Base-by-base conservation (phyloP, 2,888 invertebrate species). In the Scaptomyza polygonia region DNA sequence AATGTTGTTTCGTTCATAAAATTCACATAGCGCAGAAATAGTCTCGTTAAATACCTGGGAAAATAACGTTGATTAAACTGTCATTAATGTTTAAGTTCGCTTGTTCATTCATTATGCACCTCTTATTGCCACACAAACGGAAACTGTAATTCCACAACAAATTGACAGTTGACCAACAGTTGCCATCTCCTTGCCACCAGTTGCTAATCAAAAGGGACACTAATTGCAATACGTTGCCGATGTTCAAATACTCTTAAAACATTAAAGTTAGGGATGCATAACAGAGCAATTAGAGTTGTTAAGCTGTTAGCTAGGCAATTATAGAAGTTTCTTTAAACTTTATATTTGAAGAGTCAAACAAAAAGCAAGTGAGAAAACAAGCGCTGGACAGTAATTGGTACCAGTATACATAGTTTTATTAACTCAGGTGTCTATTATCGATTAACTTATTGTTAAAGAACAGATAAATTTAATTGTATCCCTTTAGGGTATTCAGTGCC, bases 121-220 rank as follows among this genome's bases (percentile, higher is more conserved):
- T 18, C 1, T 29, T 14, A 42, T 42, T 21, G 39, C 39, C 40
- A 29, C 21, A 52, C 27, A 40, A 39, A 29, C n/a, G 29, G 16
- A 27, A n/a, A 49, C 6, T 14, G n/a, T 36, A 43, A 25, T 14
- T 25, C 14, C 7, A 14, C 21, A 36, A 7, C 7, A 36, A 36
- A 49, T 25, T 36, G 34, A 49, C 49, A 36, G 21, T 43, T 43
- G 12, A 43, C 42, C 42, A 43, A 21, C 42, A 42, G 21, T 34
- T 25, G 7, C 11, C 32, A 34, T 18, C 3, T n/a, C 47, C 7
- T 18, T 30, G 12, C 47, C 47, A 30, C 29, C 30, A 30, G 18
- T 32, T 48, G 32, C 32, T 6, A 21, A 30, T 14, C 8, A 52
- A 52, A 40, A 21, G 3, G 14, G 14, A 4, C 11, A 29, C 7